A percentile compares a stretch with the other conserved stretches of the same genome.
Evolutionary conservation across 2,888 invertebrate genomes (phyloP).

Genomic region (Tenthredo notha): DNA sequence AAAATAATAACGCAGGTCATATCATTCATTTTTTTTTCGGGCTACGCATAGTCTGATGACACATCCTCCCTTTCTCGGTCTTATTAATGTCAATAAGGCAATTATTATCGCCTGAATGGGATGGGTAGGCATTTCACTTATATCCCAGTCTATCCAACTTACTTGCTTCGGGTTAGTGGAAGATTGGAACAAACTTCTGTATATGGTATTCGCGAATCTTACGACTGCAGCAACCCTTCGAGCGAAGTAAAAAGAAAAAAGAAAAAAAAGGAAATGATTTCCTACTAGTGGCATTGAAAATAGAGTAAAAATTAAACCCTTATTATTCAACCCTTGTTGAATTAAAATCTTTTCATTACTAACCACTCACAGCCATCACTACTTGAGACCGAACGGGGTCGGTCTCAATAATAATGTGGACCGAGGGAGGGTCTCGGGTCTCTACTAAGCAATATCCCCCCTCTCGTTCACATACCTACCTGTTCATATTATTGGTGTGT

Average conservation of each 20-base stretch:
- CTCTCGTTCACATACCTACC: constrained; percentile 67
- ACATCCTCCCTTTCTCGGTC: constrained; percentile 68
- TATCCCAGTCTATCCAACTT: constrained; percentile 65
- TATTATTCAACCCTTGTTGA: not conserved
- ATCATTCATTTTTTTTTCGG: constrained; percentile 34
- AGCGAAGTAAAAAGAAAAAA: not conserved
- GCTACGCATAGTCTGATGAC: constrained; percentile 62
- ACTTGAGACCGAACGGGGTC: constrained; percentile 67
- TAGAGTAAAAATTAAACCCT: not conserved
- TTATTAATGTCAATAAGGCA: constrained; percentile 76
- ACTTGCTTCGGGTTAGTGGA: constrained; percentile 59
- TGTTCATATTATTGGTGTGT: constrained; percentile 75
- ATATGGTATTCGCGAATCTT: not conserved
- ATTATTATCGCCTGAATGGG: constrained; percentile 70
- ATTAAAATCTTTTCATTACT: not conserved
- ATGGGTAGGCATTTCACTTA: constrained; percentile 70
- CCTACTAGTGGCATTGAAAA: not conserved
- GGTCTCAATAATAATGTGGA: constrained; percentile 75
- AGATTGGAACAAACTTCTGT: constrained; percentile 24
- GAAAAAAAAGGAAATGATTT: not conserved
- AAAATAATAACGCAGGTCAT: not conserved
- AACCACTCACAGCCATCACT: constrained; percentile 60
- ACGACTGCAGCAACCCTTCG: constrained; percentile 33
- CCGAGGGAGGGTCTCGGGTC: constrained; percentile 72
- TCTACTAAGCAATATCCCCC: constrained; percentile 77